Percentiles rank a stretch among this genome's conserved stretches.
These are phyloP conservation scores for Alces alces DNA, from an alignment of 2,113 vertebrate genomes.

Conservation along the genomic window DNA sequence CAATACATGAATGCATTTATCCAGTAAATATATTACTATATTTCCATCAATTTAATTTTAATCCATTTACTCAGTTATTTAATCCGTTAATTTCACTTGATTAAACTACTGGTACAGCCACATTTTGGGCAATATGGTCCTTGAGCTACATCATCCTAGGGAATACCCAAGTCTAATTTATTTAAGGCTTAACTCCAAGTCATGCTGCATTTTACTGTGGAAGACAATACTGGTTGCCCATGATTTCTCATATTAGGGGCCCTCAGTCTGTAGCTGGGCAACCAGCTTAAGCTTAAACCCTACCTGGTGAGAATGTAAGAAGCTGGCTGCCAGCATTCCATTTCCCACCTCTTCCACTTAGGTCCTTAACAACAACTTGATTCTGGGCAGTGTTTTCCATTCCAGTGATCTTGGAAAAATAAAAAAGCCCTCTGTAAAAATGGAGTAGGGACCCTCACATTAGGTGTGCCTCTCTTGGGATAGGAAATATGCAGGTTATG, in stretches of 20 bases:
- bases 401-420: background rate
- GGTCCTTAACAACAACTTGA: background rate
- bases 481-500: background rate
- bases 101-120: background rate
- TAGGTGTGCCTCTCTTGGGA: background rate
- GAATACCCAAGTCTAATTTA: background rate
- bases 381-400: background rate
- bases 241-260: background rate
- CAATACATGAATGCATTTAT: background rate
- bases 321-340: background rate
- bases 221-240: background rate
- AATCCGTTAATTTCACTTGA: slow-evolving; percentile 38
- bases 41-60: background rate
- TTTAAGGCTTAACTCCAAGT: background rate
- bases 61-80: background rate
- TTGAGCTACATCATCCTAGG: background rate
- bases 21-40: background rate
- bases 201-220: slow-evolving; percentile 1
- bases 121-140: background rate
- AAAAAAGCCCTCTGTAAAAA: background rate
- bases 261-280: background rate
- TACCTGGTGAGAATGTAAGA: background rate
- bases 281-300: background rate
- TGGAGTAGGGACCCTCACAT: background rate
- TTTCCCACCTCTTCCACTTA: background rate